Base-by-base conservation (phyloP, 2,888 invertebrate species). In the Aporophyla nigra region DNA sequence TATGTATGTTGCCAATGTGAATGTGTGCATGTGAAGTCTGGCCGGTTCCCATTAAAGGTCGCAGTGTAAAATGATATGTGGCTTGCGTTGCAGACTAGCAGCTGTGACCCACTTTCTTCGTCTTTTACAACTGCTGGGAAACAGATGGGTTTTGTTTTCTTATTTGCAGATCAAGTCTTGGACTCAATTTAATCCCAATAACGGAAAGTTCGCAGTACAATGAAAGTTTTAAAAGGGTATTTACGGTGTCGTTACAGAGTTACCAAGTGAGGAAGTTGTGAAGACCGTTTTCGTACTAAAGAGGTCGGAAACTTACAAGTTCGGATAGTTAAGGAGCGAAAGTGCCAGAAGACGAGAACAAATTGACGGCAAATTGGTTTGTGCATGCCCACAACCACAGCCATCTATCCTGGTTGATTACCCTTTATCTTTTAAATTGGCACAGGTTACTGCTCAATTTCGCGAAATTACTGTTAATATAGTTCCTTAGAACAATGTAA, bases 91-190 rank as follows among this genome's bases (percentile, higher is more conserved):
- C 79, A 75, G 80, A 70, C 80, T 72, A 69, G 78, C 80, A 78
- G 81, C 74, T 83, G 81, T 82, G 86, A 71, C 86, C 87, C 69
- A 87, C 87, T 87, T 87, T 87, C 87, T 71, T 80, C 69, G 40
- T 65, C 70, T 79, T 84, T 85, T 76, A 78, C 76, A 72, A 69
- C 74, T 73, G 80, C 78, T 77, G 76, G 75, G 66, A 77, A 77
- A 71, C 74, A 78, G 71, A 81, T 75, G 78, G 78, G 12, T 46
- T 63, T 16, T 71, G 67, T 71, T 71, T n/a, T 65, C 65, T 54
- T 54, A 62, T 80, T 80, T 43, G 54, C 70, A 65, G 27, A 10
- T 3, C 49, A 59, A 62, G 66, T n/a, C 43, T 66, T 24, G 49
- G 16, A 33, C 27, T 65, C 19, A 14, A 58, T 76, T 69, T 56